These are phyloP conservation scores for Nothocercus julius DNA, from an alignment of 2,113 vertebrate species.

Conservation along the genomic window DNA sequence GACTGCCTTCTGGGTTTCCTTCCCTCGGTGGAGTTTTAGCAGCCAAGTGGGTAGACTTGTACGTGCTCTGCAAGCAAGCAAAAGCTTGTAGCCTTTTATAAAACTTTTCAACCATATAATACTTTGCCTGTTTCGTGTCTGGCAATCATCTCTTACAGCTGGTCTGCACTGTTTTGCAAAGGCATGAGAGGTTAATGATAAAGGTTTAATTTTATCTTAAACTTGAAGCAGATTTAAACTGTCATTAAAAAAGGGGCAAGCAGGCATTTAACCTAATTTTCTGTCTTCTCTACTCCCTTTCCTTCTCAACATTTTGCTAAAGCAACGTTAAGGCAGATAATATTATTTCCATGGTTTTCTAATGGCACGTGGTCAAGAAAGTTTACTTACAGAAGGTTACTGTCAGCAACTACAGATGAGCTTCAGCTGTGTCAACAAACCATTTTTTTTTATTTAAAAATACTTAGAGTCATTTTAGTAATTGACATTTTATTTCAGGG, in stretches of 20 bases:
- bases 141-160: not conserved
- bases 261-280: not conserved
- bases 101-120: not conserved
- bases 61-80: not conserved
- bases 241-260: not conserved
- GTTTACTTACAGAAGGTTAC: not conserved
- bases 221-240: not conserved
- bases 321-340: not conserved
- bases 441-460: not conserved
- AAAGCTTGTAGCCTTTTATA: not conserved
- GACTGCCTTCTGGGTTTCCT: not conserved
- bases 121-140: not conserved
- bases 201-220: not conserved
- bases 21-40: not conserved
- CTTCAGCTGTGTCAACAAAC: not conserved
- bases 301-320: not conserved
- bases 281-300: not conserved
- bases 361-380: not conserved
- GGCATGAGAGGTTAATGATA: not conserved
- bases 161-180: not conserved
- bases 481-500: not conserved
- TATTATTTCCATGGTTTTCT: not conserved
- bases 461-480: not conserved
- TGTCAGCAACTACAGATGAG: not conserved
- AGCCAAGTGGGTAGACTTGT: not conserved